Evolutionary conservation across 2,888 invertebrate genomes (phyloP).

Genomic region (Thysanoteuthis rhombus): DNA sequence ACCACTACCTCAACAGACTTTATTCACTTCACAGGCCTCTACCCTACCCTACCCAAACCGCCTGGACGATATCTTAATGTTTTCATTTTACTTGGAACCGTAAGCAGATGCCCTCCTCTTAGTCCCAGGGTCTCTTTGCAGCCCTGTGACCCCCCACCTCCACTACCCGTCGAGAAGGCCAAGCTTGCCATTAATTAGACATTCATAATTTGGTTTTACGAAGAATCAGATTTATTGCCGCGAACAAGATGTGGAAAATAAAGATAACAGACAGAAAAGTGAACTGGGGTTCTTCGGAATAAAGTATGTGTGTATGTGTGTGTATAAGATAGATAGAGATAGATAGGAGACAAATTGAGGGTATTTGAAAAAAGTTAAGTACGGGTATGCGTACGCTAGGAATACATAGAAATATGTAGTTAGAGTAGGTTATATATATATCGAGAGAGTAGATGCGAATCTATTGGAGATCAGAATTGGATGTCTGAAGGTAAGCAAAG

Average conservation of each 20-base stretch:
- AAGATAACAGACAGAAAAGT: background rate
- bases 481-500: too few species aligned
- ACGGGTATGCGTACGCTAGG: too few species aligned
- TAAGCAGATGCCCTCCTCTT: background rate
- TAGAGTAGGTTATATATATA: too few species aligned
- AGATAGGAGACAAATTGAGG: background rate
- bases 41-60: background rate
- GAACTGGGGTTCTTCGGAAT: background rate
- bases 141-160: background rate
- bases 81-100: background rate
- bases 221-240: background rate
- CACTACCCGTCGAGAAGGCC: too few species aligned
- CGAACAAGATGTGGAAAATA: background rate
- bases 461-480: too few species aligned
- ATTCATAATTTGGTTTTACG: background rate
- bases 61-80: conserved; percentile 12
- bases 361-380: too few species aligned
- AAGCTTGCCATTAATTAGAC: background rate
- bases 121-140: background rate
- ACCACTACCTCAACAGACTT: background rate
- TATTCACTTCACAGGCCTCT: background rate
- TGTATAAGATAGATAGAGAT: background rate
- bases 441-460: too few species aligned
- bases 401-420: too few species aligned
- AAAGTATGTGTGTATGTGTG: background rate